phyloP scores from a whole-genome alignment of 2,888 invertebrate species.

The Mactromeris polynyma region DNA sequence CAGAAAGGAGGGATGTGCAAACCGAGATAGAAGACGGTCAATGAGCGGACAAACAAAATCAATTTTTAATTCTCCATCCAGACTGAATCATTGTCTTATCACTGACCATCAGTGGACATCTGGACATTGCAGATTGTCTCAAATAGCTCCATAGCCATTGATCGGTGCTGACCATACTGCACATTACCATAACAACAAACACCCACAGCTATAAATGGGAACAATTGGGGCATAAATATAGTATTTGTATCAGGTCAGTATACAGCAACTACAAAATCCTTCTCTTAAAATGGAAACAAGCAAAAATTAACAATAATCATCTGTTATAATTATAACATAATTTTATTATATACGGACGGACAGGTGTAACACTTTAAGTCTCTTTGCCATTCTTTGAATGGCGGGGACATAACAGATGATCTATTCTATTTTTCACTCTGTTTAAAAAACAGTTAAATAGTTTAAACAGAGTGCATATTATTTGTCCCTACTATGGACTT shows the following conservation, averaged over 20 bases:
- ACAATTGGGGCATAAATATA: background rate
- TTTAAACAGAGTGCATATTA: too few relatives aligned
- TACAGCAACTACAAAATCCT: background rate
- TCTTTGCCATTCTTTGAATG: too few relatives aligned
- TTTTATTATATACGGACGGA: too few relatives aligned
- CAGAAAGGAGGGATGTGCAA: background rate
- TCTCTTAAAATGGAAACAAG: too few relatives aligned
- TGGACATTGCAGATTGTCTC: conserved; percentile 43
- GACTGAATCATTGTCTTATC: conserved; percentile 47
- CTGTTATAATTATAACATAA: too few relatives aligned
- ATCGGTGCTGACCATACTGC: conserved; percentile 26
- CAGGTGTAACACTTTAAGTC: too few relatives aligned
- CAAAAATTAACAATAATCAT: too few relatives aligned
- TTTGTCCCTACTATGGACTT: too few relatives aligned
- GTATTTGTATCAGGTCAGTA: background rate
- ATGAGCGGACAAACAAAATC: conserved; percentile 8
- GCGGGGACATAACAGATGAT: too few relatives aligned
- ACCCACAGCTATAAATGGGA: background rate
- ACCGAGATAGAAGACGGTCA: background rate
- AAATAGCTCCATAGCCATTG: conserved; percentile 31
- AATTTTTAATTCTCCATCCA: conserved; percentile 9
- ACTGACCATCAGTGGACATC: conserved; percentile 38
- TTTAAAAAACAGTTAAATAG: too few relatives aligned
- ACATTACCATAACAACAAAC: background rate
- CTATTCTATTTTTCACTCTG: too few relatives aligned